phyloP scores from a whole-genome alignment of 1,140 invertebrate species.

The Pygmarrhopalites habei region DNA sequence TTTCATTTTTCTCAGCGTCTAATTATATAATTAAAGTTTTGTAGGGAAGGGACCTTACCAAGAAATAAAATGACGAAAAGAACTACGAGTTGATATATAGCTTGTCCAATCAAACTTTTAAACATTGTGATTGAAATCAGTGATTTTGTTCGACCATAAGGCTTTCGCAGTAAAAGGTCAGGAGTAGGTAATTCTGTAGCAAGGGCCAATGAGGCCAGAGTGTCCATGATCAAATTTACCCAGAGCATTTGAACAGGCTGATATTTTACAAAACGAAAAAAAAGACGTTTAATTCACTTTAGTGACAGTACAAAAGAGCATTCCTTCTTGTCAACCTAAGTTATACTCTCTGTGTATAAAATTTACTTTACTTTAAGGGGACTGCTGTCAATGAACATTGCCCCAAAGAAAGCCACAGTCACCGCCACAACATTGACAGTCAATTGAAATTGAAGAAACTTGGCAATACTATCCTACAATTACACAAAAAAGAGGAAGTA shows the following conservation, averaged over 20 bases:
- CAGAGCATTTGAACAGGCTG: slow-evolving; percentile 65
- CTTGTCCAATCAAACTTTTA: slow-evolving; percentile 61
- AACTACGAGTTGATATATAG: slow-evolving; percentile 56
- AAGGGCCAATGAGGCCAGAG: slow-evolving; percentile 59
- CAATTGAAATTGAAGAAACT: slow-evolving; percentile 64
- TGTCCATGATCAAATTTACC: slow-evolving; percentile 70
- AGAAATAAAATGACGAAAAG: slow-evolving; percentile 55
- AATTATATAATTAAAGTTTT: no score
- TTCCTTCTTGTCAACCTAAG: no score
- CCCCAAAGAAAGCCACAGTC: slow-evolving; percentile 57
- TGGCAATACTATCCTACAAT: slow-evolving; percentile 63
- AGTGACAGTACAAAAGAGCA: no score
- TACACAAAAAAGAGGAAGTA: no score
- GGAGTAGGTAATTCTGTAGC: slow-evolving; percentile 60
- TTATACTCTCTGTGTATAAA: no score
- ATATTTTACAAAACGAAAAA: no score
- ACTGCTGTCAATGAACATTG: slow-evolving; percentile 52
- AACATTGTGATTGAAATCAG: slow-evolving; percentile 60
- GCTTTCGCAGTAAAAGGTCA: slow-evolving; percentile 55
- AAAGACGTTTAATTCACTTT: no score
- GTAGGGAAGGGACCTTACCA: no score
- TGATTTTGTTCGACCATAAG: slow-evolving; percentile 60
- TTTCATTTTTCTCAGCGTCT: no score
- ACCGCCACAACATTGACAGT: slow-evolving; percentile 64
- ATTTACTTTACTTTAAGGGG: slow-evolving; percentile 41